Evolutionary conservation across 1,140 invertebrate species (phyloP), one percentile per base, ranked within the genome.

Genomic region (Bombus soroeensis): DNA sequence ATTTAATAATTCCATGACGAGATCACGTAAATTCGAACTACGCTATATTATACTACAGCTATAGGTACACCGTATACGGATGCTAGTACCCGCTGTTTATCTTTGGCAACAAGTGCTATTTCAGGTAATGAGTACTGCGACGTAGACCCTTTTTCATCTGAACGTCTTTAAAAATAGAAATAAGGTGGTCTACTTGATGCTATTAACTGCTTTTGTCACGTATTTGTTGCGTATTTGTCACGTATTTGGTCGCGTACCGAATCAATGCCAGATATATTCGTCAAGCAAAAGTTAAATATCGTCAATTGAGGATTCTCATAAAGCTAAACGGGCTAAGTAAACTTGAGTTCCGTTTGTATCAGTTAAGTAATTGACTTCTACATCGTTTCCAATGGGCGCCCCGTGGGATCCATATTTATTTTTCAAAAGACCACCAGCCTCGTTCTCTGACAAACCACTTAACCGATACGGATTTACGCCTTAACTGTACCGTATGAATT

Each of bases 361-460:
- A n/a, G 37, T 79, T 43, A 79, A n/a, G n/a, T 79, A 68, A 79
- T 79, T 79, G 62, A 68, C 41, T 68, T 43, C 5, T 47, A 10
- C 12, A 4, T 47, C 15, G 59, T 77, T 28, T 41, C 37, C 28
- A 78, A 64, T 68, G 62, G 22, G 2, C 2, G 4, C 4, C 22
- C 10, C 2, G 3, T 66, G 62, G 18, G n/a, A 28, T 34, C 25
- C 18, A 47, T 41, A 68, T 68, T 68, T 43, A 41, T 47, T 79
- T 79, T 68, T 43, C 28, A 13, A 64, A 64, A n/a, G 10, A 8
- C 41, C 18, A n/a, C 3, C 9, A 41, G 15, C 32, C 22, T 37
- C n/a, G 22, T 66, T 32, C 43, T 66, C 37, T n/a, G 37, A 32
- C n/a, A 4, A 47, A 32, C 8, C 5, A 8, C 6, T 41, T 41